phyloP scores from a whole-genome alignment of 2,888 invertebrate genomes.

The Drosophila recens region DNA sequence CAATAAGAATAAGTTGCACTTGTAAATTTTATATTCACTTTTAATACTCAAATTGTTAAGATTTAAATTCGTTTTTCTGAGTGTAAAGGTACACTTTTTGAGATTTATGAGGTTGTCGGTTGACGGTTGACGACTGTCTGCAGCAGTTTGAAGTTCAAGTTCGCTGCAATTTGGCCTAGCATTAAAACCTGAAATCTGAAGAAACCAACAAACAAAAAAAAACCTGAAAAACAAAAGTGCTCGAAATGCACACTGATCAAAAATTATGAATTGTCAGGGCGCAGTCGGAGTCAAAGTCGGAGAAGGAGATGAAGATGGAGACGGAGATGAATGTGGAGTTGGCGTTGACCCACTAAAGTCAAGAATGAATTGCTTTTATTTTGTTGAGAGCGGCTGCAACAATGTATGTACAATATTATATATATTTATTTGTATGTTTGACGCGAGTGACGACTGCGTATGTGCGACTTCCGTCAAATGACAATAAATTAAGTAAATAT shows the following conservation, averaged over 20 bases:
- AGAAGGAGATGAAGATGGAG: not conserved
- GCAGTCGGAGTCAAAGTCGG: not conserved
- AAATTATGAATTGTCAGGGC: constrained; percentile 10
- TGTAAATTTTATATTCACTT: too few relatives aligned
- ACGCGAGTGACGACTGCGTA: constrained; percentile 29
- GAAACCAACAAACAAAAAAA: constrained; percentile 21
- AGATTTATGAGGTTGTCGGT: constrained; percentile 31
- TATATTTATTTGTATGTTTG: constrained; percentile 8
- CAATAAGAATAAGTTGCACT: too few relatives aligned
- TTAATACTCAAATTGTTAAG: not conserved
- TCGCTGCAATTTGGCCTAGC: constrained; percentile 70
- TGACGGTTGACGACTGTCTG: constrained; percentile 52
- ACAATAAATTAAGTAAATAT: constrained; percentile 75
- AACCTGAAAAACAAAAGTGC: constrained; percentile 22
- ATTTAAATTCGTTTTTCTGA: not conserved
- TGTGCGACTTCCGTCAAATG: constrained; percentile 75
- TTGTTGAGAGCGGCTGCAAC: constrained; percentile 28
- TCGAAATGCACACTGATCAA: constrained; percentile 45
- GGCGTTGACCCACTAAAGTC: constrained; percentile 73
- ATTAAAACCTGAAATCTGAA: constrained; percentile 35
- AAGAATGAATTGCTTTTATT: constrained; percentile 73
- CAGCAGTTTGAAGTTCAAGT: constrained; percentile 80
- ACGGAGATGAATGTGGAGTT: not conserved
- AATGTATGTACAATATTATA: constrained; percentile 14
- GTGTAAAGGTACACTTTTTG: constrained; percentile 28